Evolutionary conservation across 1,140 invertebrate species (phyloP), one percentile per base, ranked within the genome.

Genomic region (Neodiprion virginianus): DNA sequence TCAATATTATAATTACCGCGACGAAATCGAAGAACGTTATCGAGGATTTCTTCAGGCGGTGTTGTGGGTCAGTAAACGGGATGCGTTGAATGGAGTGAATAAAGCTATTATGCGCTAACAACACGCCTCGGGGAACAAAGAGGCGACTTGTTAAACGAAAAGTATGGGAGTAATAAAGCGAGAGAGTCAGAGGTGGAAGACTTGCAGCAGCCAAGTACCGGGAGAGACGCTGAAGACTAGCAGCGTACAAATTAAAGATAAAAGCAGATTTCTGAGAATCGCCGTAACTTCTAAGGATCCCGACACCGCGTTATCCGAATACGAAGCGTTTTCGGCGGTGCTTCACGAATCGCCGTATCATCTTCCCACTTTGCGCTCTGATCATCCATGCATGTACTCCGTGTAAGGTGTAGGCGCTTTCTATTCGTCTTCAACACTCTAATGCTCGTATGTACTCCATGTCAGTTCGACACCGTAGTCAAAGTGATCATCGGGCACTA

Each of bases 61-160:
- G 2, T 40, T 40, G 28, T 40, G 28, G 28, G 28, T 40, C 28
- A 40, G 28, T 40, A 61, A 61, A 11, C 53, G 53, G 11, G 53
- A 11, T 40, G 28, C 11, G 53, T 8, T 61, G 3, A 17, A 61
- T 61, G 53, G 53, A 61, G 53, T 61, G 53, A 61, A 61, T 61
- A 61, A 61, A 61, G 53, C 53, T 61, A 61, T 61, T 61, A 61
- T 61, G 53, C 53, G 28, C 5, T 40, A 12, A 17, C 53, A 61
- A 61, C 53, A 61, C 11, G 53, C 53, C 53, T 14, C 5, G 8
- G 11, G 53, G 53, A 61, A 61, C 53, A 61, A 61, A 61, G 53
- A 61, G n/a, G n/a, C 53, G 53, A 61, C 53, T 61, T 61, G 53
- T 61, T 61, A 61, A 61, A 61, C 53, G 53, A 61, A 61, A 17